Evolutionary conservation across 2,888 invertebrate species (phyloP), one percentile per base, ranked within the genome.

Genomic region (Stenodema calcarata): DNA sequence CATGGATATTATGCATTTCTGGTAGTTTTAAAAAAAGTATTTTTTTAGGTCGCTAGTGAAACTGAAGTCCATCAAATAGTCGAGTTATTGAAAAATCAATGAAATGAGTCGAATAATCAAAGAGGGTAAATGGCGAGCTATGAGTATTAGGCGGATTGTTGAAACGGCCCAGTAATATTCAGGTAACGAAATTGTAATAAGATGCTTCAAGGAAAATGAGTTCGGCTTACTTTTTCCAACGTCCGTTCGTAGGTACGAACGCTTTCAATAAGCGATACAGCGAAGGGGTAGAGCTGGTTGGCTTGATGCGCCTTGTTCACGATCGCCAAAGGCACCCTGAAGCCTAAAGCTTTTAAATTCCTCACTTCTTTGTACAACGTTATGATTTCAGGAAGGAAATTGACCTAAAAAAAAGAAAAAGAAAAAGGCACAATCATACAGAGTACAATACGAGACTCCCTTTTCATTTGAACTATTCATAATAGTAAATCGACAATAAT

Each of bases 221-320:
- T 28, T 16, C 35, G 50, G 87, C 92, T 92, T 93, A 99, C 97
- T 95, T 98, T 99, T 92, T 99, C 98, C 90, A 99, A 93, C 6
- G 99, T 98, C 91, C 98, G 95, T 91, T 99, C 98, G 91, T 99
- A 99, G 0, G 99, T 98, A 89, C 98, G 94, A 47, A 99, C 97
- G 91, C 98, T 98, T 92, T 99, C 99, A 90, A 99, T 98, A 88
- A 99, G 93, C 0, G 99, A 99, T 90, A 99, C 99, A 23, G 99
- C 99, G 92, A 97, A 99, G 0, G 99, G 99, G 91, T 99, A 99
- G 16, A 99, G 94, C 91, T 98, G 98, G 91, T 99, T 99, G 0
- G 99, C 99, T 91, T 98, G 98, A 92, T 99, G 99, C 4, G 99
- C 99, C 91, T 99, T 99, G 92, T 99, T 99, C 42, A 99, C 98